Conservation (phyloP, 2,797 vertebrate species). For the Dicrostonyx torquatus region DNA sequence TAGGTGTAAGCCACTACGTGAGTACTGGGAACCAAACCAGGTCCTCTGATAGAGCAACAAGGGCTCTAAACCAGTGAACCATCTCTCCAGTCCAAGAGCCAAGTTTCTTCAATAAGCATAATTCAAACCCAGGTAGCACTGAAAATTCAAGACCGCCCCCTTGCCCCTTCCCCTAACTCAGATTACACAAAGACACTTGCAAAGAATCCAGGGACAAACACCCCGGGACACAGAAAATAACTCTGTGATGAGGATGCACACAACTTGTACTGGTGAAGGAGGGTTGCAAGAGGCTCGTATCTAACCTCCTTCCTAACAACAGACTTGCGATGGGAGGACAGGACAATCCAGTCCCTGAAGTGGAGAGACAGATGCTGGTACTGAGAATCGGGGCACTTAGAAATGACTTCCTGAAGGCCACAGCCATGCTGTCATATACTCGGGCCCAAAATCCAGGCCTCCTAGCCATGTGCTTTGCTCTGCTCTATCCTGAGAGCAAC, state of each 20-base stretch:
- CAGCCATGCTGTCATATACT: background rate
- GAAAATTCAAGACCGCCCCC: background rate
- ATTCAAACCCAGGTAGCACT: slow-evolving; percentile 7
- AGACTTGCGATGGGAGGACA: background rate
- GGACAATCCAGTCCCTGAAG: background rate
- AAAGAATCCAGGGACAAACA: background rate
- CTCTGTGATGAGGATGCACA: background rate
- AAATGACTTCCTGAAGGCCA: background rate
- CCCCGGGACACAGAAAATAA: background rate
- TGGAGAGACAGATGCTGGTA: background rate
- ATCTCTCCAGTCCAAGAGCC: background rate
- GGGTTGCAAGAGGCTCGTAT: background rate
- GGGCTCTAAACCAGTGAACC: background rate
- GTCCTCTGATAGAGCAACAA: background rate
- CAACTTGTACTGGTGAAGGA: background rate
- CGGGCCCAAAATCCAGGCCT: background rate
- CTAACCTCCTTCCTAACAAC: background rate
- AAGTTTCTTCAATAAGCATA: slow-evolving; percentile 30
- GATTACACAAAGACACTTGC: slow-evolving; percentile 24
- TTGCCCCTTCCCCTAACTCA: background rate
- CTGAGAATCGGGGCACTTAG: background rate
- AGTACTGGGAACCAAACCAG: background rate
- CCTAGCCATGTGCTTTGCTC: background rate
- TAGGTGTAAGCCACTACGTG: background rate
- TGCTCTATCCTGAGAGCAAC: background rate